A percentile compares a stretch with the other conserved stretches of the same genome.
phyloP scores from a whole-genome alignment of 1,140 invertebrate species.

The Pollicipes pollicipes region DNA sequence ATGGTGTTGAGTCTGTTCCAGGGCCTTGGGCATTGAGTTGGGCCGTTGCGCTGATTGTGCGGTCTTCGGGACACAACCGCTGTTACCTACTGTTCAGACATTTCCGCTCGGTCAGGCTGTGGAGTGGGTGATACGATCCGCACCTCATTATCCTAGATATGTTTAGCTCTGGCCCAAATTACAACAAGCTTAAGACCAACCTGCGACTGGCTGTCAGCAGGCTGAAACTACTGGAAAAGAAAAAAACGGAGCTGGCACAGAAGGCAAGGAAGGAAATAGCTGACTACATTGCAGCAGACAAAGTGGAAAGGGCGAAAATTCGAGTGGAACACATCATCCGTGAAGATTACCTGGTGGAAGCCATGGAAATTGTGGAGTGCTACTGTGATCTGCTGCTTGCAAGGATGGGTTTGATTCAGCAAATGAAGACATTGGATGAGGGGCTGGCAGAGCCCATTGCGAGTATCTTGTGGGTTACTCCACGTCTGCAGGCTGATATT shows the following conservation, averaged over 20 bases:
- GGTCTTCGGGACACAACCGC: no score
- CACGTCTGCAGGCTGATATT: constrained; percentile 62
- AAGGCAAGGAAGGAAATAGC: constrained; percentile 96
- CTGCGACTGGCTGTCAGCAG: constrained; percentile 46
- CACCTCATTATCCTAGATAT: no score
- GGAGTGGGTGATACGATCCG: no score
- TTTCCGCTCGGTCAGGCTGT: no score
- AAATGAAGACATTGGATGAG: constrained; percentile 91
- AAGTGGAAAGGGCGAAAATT: constrained; percentile 74
- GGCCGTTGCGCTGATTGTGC: no score
- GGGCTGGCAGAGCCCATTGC: constrained; percentile 90
- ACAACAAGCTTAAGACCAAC: constrained; percentile 92
- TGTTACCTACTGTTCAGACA: no score
- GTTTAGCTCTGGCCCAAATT: constrained; percentile 75
- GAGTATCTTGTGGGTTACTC: constrained; percentile 89
- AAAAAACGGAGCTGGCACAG: constrained; percentile 89
- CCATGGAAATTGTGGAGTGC: constrained; percentile 98
- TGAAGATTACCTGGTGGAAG: constrained; percentile 97
- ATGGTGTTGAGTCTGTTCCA: no score
- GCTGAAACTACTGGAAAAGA: constrained; percentile 89
- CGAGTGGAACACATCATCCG: constrained; percentile 95
- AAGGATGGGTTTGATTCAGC: constrained; percentile 80
- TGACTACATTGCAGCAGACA: constrained; percentile 76
- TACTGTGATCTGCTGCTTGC: constrained; percentile 96
- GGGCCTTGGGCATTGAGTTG: no score